Conservation (phyloP, 2,113 vertebrate species). For the Mungos mungo region DNA sequence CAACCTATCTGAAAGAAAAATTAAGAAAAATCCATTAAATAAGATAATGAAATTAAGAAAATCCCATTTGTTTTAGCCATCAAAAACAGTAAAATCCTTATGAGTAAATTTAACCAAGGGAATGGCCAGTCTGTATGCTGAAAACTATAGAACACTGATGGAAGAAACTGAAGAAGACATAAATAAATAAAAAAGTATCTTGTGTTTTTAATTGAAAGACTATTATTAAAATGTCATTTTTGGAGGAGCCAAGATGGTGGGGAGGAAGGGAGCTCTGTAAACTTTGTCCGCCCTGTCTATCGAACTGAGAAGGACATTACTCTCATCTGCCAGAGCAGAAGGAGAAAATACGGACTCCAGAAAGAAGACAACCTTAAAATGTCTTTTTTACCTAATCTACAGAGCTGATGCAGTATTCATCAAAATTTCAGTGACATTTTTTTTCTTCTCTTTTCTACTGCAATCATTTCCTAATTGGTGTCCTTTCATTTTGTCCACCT, state of each 20-base stretch:
- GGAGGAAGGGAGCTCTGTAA: no score
- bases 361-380: background rate
- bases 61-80: background rate
- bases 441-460: background rate
- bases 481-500: background rate
- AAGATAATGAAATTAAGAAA: background rate
- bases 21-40: no score
- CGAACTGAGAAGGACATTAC: no score
- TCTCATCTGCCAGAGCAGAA: no score
- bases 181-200: background rate
- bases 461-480: background rate
- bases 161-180: background rate
- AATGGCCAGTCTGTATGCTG: background rate
- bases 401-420: background rate
- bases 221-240: background rate
- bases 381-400: background rate
- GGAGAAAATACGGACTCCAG: no score
- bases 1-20: background rate
- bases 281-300: no score
- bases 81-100: background rate
- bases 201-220: background rate
- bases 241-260: no score
- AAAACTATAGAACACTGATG: background rate
- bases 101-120: background rate
- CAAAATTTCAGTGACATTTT: background rate